A percentile compares a stretch with the other conserved stretches of the same genome.
phyloP scores from a whole-genome alignment of 2,888 invertebrate genomes.

The Synanthedon andrenaeformis region DNA sequence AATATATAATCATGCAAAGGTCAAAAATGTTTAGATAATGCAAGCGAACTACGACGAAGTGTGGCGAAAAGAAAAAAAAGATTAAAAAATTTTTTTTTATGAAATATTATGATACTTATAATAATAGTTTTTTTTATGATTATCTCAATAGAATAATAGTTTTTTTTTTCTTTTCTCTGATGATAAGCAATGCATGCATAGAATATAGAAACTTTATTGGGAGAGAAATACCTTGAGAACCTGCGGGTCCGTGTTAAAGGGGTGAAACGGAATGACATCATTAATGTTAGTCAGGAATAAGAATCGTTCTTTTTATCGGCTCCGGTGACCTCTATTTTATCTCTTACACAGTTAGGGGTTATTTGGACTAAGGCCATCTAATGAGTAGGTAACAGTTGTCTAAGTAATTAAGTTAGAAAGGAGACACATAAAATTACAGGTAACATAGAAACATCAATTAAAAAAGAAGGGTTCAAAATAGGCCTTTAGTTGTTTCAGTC shows the following conservation, averaged over 20 bases:
- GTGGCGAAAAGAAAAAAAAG: slow-evolving; percentile 29
- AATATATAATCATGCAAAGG: slow-evolving; percentile 31
- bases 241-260: slow-evolving; percentile 68
- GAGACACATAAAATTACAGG: slow-evolving; percentile 42
- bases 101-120: background rate
- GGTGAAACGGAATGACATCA: slow-evolving; percentile 65
- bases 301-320: slow-evolving; percentile 34
- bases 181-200: slow-evolving; percentile 50
- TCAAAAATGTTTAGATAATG: slow-evolving; percentile 17
- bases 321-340: slow-evolving; percentile 55
- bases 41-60: slow-evolving; percentile 42
- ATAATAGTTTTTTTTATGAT: background rate
- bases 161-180: slow-evolving; percentile 24
- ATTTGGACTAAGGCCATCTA: slow-evolving; percentile 13
- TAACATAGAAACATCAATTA: slow-evolving; percentile 59
- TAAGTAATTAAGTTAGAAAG: slow-evolving; percentile 28
- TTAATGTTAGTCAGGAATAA: slow-evolving; percentile 62
- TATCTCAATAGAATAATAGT: background rate
- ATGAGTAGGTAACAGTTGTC: slow-evolving; percentile 25
- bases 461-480: slow-evolving; percentile 38
- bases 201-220: slow-evolving; percentile 61
- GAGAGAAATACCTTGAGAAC: slow-evolving; percentile 72
- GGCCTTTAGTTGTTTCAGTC: slow-evolving; percentile 21
- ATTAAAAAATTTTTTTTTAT: background rate
- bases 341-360: slow-evolving; percentile 24